A percentile compares a stretch with the other conserved stretches of the same genome.
phyloP scores from a whole-genome alignment of 2,888 invertebrate genomes.

The Drosophila merina region DNA sequence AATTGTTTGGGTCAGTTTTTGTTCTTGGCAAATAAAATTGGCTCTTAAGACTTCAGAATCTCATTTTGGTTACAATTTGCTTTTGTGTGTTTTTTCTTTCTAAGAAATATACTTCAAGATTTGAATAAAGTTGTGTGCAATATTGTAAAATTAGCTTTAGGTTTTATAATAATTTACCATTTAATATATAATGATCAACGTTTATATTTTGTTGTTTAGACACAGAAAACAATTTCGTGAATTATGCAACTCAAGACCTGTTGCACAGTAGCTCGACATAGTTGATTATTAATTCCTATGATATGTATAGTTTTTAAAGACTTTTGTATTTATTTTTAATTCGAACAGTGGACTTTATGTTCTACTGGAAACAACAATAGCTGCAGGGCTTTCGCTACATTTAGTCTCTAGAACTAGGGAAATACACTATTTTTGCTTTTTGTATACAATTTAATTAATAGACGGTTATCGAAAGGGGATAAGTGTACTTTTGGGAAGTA shows the following conservation, averaged over 20 bases:
- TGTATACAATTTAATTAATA: slow-evolving; percentile 19
- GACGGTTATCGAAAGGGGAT: slow-evolving; percentile 33
- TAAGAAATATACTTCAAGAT: slow-evolving; percentile 39
- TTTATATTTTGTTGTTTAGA: slow-evolving; percentile 27
- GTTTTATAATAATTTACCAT: slow-evolving; percentile 13
- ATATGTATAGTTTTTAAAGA: slow-evolving; percentile 14
- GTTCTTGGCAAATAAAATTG: slow-evolving; percentile 42
- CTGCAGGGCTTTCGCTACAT: slow-evolving; percentile 68
- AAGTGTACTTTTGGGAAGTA: slow-evolving; percentile 25
- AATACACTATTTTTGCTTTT: background rate
- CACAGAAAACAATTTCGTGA: slow-evolving; percentile 41
- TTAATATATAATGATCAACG: slow-evolving; percentile 18
- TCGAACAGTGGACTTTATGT: slow-evolving; percentile 30
- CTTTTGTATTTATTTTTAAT: slow-evolving; percentile 9
- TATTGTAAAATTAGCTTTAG: slow-evolving; percentile 30
- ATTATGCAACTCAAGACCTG: slow-evolving; percentile 67
- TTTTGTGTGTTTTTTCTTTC: slow-evolving; percentile 32
- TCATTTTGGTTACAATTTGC: slow-evolving; percentile 66
- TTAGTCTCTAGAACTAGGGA: slow-evolving; percentile 25
- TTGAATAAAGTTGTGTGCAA: slow-evolving; percentile 39
- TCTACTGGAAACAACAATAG: slow-evolving; percentile 59
- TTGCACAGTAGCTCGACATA: slow-evolving; percentile 70
- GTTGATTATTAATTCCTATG: slow-evolving; percentile 9
- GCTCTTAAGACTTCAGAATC: slow-evolving; percentile 45
- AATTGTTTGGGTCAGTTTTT: slow-evolving; percentile 45